phyloP scores from a whole-genome alignment of 2,113 vertebrate species.

The Phylloscopus trochilus region DNA sequence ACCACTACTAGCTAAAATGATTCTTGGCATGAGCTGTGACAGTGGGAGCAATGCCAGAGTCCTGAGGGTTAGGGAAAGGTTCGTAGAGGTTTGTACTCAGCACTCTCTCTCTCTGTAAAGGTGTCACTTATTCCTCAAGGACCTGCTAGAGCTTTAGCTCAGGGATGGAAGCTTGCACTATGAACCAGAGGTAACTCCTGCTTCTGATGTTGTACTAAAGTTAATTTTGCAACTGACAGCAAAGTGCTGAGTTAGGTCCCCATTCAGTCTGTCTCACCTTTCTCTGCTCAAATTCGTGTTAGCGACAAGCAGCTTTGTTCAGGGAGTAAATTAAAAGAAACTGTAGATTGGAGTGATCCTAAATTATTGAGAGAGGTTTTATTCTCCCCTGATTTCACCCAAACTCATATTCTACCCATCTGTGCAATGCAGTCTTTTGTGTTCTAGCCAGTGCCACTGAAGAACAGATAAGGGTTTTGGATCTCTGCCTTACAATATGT shows the following conservation, averaged over 20 bases:
- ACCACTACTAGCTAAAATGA: neutral
- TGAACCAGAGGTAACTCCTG: neutral
- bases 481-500: neutral
- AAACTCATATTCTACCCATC: conserved; percentile 1
- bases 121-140: neutral
- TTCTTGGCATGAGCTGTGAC: neutral
- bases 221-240: conserved; percentile 1
- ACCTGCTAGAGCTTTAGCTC: neutral
- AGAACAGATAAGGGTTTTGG: neutral
- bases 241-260: neutral
- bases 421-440: neutral
- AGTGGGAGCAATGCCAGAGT: neutral
- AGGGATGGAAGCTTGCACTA: neutral
- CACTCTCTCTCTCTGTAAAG: neutral
- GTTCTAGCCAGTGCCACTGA: neutral
- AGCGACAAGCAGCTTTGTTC: neutral
- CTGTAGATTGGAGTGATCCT: neutral
- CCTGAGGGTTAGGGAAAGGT: neutral
- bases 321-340: neutral
- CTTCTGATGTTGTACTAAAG: neutral
- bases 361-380: conserved; percentile 38
- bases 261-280: neutral
- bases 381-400: neutral
- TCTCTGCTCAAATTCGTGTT: neutral
- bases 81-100: neutral